Evolutionary conservation across 2,888 invertebrate genomes (phyloP), one percentile per base, ranked within the genome.

Genomic region (Neoaliturus tenellus): DNA sequence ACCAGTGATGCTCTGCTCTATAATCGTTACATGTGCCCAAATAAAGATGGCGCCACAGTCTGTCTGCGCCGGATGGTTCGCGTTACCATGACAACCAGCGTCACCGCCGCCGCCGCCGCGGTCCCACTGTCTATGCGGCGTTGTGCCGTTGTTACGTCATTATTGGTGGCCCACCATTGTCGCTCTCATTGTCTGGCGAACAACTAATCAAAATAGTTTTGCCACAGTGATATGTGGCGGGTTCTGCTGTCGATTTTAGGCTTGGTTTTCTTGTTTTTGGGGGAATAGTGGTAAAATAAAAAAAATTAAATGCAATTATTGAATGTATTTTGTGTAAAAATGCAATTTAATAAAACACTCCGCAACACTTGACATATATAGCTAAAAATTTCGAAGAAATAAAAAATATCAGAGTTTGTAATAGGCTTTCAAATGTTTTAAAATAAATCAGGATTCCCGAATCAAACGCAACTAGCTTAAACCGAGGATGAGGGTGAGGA

Each of bases 141-240:
- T 12, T 5, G 14, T 48, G 35, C 35, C 6, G 35, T 10, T 35
- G 6, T 17, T 14, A 14, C 20, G 20, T 25, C 55, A 55, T 55
- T 55, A 55, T 55, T 55, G 55, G 55, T 25, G 55, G 23, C 23
- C 3, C 55, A 23, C 55, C 23, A 55, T 55, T 55, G 55, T 55
- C 55, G 12, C 23, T 25, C 48, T 55, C 25, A 55, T 55, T 55
- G 55, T 55, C 55, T 25, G 25, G 20, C 55, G 23, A 55, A 55
- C 55, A 55, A 55, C 55, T 23, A 55, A 55, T 55, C 48, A 55
- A 55, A 55, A 55, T 55, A 55, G 55, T 55, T 55, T 23, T 4
- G 1, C 55, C 25, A 12, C 55, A 23, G 23, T 17, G 23, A 20
- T 23, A 55, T 23, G 55, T 12, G 20, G 55, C 17, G 20, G 55